Base-by-base conservation (phyloP, 2,888 invertebrate species). In the Patella depressa region DNA sequence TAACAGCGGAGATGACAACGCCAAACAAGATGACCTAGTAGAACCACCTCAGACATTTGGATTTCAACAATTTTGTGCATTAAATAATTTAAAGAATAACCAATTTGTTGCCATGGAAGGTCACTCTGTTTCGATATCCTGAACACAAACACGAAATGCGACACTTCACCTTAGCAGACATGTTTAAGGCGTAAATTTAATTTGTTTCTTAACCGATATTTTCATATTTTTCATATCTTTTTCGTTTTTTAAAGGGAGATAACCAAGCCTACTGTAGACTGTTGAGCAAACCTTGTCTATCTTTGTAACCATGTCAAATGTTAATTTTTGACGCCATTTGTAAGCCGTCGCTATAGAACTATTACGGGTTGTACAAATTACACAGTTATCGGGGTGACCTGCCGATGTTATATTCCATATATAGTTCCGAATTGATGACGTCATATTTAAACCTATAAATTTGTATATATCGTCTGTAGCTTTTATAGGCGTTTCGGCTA, bases 391-490 rank as follows among this genome's bases (percentile, higher is more conserved):
- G 11, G 70, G 15, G 17, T 9, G 24, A 1, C 78, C 76, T 3
- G 57, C 71, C 3, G 75, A 76, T 3, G 81, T 81, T 15, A 79
- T 72, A 17, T 76, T 81, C 81, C 79, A 78, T 17, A 81, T 73
- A 17, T 78, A 79, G 15, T 75, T n/a, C 15, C 72, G 54, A 3
- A 79, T 72, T 1, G 2, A 11, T 3, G 75, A 15, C 3, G 72
- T 59, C 19, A 79, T n/a, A 15, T 54, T 24, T 12, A 81, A 53
- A 12, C 74, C 76, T 2, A 76, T 53, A 73, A 79, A 81, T 2
- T n/a, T 34, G 14, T 78, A 81, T 45, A 81, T 9, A 14, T 74
- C 71, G 15, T 74, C 24, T 7, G 78, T 65, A 24, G 70, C 71
- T 9, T 29, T 71, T 1, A 78, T 34, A 19, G 81, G 81, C 14